Conservation (phyloP, 2,797 vertebrate genomes). For the Spea hammondii region DNA sequence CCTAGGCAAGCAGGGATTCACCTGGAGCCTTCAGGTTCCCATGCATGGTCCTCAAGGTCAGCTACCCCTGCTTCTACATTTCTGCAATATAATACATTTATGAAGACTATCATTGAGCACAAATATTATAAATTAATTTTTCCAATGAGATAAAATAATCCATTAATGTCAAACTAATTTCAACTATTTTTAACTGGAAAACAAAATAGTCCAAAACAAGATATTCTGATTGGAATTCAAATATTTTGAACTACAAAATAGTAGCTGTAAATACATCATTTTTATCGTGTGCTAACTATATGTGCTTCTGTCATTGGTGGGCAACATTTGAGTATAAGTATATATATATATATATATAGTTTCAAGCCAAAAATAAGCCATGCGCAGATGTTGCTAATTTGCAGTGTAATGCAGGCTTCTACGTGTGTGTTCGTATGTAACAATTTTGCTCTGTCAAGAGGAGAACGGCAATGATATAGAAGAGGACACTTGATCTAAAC, state of each 20-base stretch:
- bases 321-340: neutral
- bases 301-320: constrained; percentile 1
- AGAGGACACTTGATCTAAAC: constrained; percentile 20
- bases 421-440: constrained; percentile 28
- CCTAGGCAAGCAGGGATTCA: no score
- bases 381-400: constrained; percentile 33
- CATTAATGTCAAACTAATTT: no score
- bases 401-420: neutral
- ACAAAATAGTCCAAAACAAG: neutral
- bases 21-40: no score
- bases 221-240: neutral
- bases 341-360: neutral
- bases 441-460: constrained; percentile 6
- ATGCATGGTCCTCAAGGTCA: no score
- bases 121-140: no score
- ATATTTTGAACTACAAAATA: neutral
- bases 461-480: neutral
- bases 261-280: neutral
- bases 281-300: neutral
- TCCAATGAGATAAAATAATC: no score
- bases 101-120: no score
- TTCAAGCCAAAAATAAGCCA: constrained; percentile 21
- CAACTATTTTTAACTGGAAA: no score
- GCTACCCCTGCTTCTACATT: no score
- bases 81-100: no score